A percentile compares a stretch with the other conserved stretches of the same genome.
These are phyloP conservation scores for Harpagoxenus sublaevis DNA, from an alignment of 2,888 invertebrate species.

Conservation along the genomic window DNA sequence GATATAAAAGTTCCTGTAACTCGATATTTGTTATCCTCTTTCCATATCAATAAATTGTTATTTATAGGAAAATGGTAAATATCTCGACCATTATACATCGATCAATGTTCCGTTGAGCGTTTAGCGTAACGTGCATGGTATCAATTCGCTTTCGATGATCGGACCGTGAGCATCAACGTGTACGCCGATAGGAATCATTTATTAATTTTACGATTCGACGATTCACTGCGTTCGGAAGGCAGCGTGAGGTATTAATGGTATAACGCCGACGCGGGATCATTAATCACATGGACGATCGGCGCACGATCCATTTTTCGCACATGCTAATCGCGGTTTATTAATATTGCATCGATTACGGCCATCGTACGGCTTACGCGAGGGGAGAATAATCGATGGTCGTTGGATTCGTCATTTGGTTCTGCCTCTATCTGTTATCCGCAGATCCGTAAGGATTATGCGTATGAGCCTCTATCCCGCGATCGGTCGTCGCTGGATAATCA, in stretches of 20 bases:
- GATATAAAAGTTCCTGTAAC: background rate
- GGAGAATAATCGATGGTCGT: conserved; percentile 72
- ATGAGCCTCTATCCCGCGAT: conserved; percentile 67
- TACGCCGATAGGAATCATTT: conserved; percentile 70
- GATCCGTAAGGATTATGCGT: conserved; percentile 69
- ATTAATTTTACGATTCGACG: conserved; percentile 76
- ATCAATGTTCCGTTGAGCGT: conserved; percentile 46
- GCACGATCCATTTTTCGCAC: conserved; percentile 74
- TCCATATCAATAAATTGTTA: conserved; percentile 31
- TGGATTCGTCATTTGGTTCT: conserved; percentile 67
- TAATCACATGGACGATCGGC: conserved; percentile 72
- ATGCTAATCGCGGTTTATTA: conserved; percentile 78
- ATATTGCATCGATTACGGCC: conserved; percentile 77
- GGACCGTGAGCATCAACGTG: conserved; percentile 58
- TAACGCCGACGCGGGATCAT: conserved; percentile 61
- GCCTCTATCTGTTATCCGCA: conserved; percentile 63
- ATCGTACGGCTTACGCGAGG: conserved; percentile 69
- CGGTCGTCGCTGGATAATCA: conserved; percentile 52
- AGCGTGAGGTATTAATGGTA: conserved; percentile 47
- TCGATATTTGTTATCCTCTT: conserved; percentile 4
- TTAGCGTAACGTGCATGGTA: conserved; percentile 45
- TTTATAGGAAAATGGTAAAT: conserved; percentile 48
- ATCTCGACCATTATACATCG: conserved; percentile 38
- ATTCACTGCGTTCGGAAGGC: conserved; percentile 67
- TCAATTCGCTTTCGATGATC: conserved; percentile 58